These are phyloP conservation scores for Eospalax fontanierii DNA, from an alignment of 2,797 vertebrate genomes.

Conservation along the genomic window DNA sequence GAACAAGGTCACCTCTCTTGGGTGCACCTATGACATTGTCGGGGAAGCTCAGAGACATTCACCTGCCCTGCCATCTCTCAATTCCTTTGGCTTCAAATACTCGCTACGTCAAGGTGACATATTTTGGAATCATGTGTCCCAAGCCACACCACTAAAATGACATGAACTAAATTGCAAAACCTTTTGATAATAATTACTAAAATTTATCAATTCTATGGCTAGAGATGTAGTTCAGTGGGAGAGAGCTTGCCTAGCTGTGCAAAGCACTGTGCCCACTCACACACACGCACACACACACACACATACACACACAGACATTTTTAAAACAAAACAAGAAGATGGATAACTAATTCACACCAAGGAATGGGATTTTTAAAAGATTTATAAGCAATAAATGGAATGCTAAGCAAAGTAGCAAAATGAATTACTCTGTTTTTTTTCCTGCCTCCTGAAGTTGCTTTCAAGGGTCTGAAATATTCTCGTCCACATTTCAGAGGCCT, in stretches of 20 bases:
- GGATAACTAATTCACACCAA: conserved; percentile 12
- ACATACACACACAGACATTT: background rate
- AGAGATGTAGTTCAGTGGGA: background rate
- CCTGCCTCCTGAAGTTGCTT: background rate
- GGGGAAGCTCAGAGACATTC: background rate
- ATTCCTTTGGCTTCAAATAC: background rate
- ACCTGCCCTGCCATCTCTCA: background rate
- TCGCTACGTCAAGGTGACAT: background rate
- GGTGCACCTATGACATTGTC: background rate
- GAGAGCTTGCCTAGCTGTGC: background rate
- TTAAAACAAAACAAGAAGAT: background rate
- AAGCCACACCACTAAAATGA: background rate
- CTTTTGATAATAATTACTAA: conserved; percentile 30
- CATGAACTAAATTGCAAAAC: conserved; percentile 2
- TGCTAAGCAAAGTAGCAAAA: conserved; percentile 1
- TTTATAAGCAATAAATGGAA: background rate
- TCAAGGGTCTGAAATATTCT: background rate
- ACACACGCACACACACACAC: background rate
- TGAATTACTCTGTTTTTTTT: background rate
- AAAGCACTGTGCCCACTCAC: background rate
- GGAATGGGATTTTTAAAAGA: background rate
- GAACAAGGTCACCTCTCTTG: background rate
- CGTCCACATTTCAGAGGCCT: background rate
- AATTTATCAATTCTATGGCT: background rate
- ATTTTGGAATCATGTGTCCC: background rate